A percentile compares a stretch with the other conserved stretches of the same genome.
Evolutionary conservation across 2,797 vertebrate species (phyloP).

Genomic region (Pseudomugil tenellus): DNA sequence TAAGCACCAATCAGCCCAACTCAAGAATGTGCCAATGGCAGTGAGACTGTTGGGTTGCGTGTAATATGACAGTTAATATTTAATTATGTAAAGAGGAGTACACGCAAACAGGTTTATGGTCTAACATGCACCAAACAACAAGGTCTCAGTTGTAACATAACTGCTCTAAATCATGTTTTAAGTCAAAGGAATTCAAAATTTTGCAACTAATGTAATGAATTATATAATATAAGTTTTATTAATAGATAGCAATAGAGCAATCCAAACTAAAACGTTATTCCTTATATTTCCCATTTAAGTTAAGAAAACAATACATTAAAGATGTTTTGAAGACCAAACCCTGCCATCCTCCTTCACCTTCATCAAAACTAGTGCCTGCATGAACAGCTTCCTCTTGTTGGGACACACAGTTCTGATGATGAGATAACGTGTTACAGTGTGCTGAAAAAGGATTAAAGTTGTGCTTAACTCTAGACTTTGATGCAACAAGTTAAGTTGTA

Average conservation of each 20-base stretch:
- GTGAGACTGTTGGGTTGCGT: background rate
- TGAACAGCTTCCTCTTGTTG: conserved; percentile 18
- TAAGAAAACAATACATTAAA: too few species aligned
- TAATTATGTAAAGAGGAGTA: background rate
- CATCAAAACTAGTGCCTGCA: background rate
- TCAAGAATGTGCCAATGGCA: background rate
- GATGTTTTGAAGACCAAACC: background rate
- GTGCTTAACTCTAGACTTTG: background rate
- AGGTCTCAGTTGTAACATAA: background rate
- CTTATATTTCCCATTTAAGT: background rate
- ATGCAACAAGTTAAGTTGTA: conserved; percentile 1
- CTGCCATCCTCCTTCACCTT: background rate
- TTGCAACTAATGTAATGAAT: too few species aligned
- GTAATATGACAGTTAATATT: background rate
- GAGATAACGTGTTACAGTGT: background rate
- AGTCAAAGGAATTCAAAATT: too few species aligned
- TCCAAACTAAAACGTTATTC: background rate
- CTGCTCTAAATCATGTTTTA: background rate
- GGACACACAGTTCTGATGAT: conserved; percentile 3
- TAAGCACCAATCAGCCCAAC: background rate
- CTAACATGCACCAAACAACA: background rate
- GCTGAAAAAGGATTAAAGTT: background rate
- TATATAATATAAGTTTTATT: too few species aligned
- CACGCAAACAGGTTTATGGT: background rate
- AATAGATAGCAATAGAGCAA: background rate